These are phyloP conservation scores for Lepidurus packardi DNA, from an alignment of 1,140 invertebrate genomes.

Conservation along the genomic window DNA sequence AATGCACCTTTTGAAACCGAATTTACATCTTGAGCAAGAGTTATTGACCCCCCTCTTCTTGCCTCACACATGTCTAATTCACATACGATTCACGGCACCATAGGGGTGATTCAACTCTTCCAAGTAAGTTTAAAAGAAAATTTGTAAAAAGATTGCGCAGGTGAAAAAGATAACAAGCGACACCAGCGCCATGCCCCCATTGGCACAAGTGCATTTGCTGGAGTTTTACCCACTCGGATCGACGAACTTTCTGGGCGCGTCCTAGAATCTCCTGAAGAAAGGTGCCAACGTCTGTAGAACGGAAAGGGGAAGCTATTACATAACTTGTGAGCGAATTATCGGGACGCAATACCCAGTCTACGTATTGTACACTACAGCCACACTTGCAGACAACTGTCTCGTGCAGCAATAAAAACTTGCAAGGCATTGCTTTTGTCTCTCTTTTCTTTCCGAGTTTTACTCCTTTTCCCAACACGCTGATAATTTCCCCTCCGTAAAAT, in stretches of 20 bases:
- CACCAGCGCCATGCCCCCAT: background rate
- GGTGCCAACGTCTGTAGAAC: too few relatives aligned
- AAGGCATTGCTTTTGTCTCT: too few relatives aligned
- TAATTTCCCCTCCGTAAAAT: too few relatives aligned
- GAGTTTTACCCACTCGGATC: background rate
- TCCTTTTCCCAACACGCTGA: too few relatives aligned
- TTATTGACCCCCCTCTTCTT: background rate
- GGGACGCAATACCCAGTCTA: too few relatives aligned
- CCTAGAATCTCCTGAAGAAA: background rate
- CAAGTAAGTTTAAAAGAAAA: background rate
- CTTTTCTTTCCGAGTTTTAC: too few relatives aligned
- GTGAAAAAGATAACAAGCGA: background rate
- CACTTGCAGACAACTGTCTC: too few relatives aligned
- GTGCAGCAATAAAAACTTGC: too few relatives aligned
- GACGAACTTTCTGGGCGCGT: background rate
- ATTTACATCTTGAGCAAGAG: background rate
- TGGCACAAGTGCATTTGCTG: constrained; percentile 2
- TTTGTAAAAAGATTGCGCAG: background rate
- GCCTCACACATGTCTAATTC: too few relatives aligned
- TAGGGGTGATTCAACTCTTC: constrained; percentile 8
- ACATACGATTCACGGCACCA: background rate
- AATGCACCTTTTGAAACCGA: background rate
- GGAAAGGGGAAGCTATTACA: too few relatives aligned
- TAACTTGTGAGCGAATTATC: too few relatives aligned
- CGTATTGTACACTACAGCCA: too few relatives aligned